Evolutionary conservation across 2,797 vertebrate species (phyloP).

Genomic region (Monodelphis domestica): DNA sequence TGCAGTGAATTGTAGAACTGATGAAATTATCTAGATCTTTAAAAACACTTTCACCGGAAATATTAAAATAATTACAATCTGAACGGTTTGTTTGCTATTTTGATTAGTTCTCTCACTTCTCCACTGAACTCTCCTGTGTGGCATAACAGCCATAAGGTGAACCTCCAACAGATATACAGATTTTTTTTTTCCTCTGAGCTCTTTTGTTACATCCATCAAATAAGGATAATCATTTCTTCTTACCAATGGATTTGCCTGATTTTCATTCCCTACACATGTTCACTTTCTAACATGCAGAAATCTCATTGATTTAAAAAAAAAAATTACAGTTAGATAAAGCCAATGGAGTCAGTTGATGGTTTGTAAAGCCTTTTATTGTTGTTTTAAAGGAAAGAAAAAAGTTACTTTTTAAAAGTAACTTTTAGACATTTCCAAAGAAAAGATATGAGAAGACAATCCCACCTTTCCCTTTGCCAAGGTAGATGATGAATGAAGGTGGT

Average conservation of each 20-base stretch:
- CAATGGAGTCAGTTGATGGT: background rate
- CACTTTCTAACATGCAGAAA: constrained; percentile 9
- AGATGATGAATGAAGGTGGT: background rate
- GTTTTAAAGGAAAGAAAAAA: background rate
- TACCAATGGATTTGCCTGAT: background rate
- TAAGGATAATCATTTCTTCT: constrained; percentile 3
- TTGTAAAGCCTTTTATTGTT: background rate
- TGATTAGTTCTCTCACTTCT: constrained; percentile 10
- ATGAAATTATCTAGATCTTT: constrained; percentile 24
- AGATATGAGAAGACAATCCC: background rate
- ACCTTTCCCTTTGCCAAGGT: background rate
- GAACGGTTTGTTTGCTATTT: constrained; percentile 12
- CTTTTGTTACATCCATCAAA: background rate
- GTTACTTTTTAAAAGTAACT: background rate
- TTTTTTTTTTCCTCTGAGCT: background rate
- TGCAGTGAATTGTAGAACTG: constrained; percentile 6
- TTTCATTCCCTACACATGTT: constrained; percentile 14
- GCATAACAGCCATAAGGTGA: background rate
- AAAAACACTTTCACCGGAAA: constrained; percentile 25
- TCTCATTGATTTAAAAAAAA: background rate
- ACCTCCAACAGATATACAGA: background rate
- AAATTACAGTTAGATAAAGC: background rate
- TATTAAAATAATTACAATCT: background rate
- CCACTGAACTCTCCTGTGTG: background rate
- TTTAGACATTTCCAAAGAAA: background rate